phyloP scores from a whole-genome alignment of 2,888 invertebrate species.

The Rhopalosiphum nymphaeae region DNA sequence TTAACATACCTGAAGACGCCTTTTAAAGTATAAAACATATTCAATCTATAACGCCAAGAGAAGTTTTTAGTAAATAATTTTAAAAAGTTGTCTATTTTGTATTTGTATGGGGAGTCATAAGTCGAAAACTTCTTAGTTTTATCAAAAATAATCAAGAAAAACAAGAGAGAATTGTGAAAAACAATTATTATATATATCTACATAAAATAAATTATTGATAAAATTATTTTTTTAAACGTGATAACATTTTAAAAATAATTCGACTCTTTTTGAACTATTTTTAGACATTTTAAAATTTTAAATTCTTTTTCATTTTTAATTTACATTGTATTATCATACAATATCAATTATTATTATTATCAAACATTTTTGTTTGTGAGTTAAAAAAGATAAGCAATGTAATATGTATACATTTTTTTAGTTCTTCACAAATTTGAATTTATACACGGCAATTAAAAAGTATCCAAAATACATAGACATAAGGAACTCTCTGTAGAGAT shows the following conservation, averaged over 20 bases:
- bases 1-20: neutral
- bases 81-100: neutral
- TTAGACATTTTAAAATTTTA: too few species aligned
- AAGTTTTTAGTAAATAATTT: neutral
- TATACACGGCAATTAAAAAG: neutral
- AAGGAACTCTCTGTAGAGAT: neutral
- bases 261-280: too few species aligned
- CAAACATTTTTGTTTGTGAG: too few species aligned
- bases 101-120: neutral
- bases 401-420: neutral
- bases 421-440: neutral
- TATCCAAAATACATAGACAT: neutral
- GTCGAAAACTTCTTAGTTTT: neutral
- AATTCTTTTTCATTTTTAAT: too few species aligned
- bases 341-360: too few species aligned
- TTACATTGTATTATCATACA: too few species aligned
- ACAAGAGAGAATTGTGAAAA: too few species aligned
- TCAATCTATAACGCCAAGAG: neutral
- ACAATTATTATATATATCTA: too few species aligned
- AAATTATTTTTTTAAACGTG: too few species aligned
- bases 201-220: too few species aligned
- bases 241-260: too few species aligned
- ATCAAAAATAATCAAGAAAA: neutral
- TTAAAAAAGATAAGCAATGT: neutral
- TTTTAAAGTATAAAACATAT: neutral